Evolutionary conservation across 2,888 invertebrate species (phyloP).

Genomic region (Cartodere bifasciata): DNA sequence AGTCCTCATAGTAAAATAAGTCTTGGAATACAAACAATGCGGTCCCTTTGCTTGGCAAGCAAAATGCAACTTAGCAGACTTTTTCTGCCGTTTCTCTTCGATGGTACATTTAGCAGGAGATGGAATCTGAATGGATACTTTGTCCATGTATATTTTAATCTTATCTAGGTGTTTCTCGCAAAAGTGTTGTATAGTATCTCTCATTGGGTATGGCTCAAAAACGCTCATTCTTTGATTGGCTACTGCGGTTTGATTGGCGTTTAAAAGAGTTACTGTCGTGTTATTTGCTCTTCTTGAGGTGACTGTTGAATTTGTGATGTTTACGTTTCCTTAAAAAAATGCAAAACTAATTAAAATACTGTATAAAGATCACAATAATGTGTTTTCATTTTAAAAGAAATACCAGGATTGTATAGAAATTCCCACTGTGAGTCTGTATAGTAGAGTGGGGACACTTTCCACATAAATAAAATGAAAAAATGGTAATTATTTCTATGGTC

Average conservation of each 20-base stretch:
- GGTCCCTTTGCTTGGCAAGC: slow-evolving; percentile 73
- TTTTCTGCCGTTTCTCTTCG: slow-evolving; percentile 78
- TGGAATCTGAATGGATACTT: slow-evolving; percentile 70
- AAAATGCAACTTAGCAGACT: slow-evolving; percentile 78
- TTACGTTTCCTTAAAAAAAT: slow-evolving; percentile 31
- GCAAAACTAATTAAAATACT: too few relatives aligned
- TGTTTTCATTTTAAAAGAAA: too few relatives aligned
- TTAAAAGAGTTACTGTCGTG: slow-evolving; percentile 66
- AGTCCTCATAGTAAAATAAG: slow-evolving; percentile 66
- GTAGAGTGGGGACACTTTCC: too few relatives aligned
- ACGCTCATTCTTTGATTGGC: slow-evolving; percentile 57
- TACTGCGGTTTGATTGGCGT: slow-evolving; percentile 36
- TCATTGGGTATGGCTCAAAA: slow-evolving; percentile 83
- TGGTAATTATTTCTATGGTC: too few relatives aligned
- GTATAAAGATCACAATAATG: too few relatives aligned
- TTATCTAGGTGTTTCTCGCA: slow-evolving; percentile 90
- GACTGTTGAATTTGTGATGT: slow-evolving; percentile 49
- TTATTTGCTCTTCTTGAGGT: slow-evolving; percentile 50
- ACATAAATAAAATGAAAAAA: too few relatives aligned
- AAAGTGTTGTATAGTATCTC: slow-evolving; percentile 87
- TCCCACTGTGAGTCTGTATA: too few relatives aligned
- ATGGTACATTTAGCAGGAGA: slow-evolving; percentile 89
- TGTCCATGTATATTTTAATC: slow-evolving; percentile 83
- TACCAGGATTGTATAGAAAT: too few relatives aligned
- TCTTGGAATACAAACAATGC: slow-evolving; percentile 76